Evolutionary conservation across 2,797 vertebrate species (phyloP).

Genomic region (Microcaecilia unicolor): DNA sequence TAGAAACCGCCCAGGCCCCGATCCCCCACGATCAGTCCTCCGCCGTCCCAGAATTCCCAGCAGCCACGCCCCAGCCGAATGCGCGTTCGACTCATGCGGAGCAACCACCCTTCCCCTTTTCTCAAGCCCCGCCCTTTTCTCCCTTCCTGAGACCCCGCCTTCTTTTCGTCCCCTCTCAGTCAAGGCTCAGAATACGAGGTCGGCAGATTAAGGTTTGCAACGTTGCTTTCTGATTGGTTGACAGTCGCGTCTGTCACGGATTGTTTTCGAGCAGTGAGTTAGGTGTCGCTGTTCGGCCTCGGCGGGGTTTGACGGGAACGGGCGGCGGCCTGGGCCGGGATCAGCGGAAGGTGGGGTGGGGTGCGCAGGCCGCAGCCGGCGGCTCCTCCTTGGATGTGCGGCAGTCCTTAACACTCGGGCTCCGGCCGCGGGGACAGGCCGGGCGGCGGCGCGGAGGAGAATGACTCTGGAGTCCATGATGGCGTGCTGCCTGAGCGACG

Average conservation of each 20-base stretch:
- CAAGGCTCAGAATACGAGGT: too few relatives aligned
- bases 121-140: background rate
- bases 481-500: constrained; percentile 98
- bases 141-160: background rate
- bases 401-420: constrained; percentile 9
- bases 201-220: too few relatives aligned
- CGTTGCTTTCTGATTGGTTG: constrained; percentile 37
- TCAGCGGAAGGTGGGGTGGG: constrained; percentile 5
- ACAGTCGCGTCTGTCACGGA: constrained; percentile 16
- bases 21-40: constrained; percentile 17
- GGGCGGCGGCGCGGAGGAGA: constrained; percentile 8
- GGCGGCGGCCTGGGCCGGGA: constrained; percentile 3
- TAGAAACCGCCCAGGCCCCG: background rate
- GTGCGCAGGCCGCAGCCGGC: background rate
- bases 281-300: constrained; percentile 28
- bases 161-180: too few relatives aligned
- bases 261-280: constrained; percentile 26
- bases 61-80: constrained; percentile 20
- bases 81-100: background rate
- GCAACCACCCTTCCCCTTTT: constrained; percentile 14
- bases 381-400: too few relatives aligned
- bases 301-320: constrained; percentile 13
- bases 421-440: constrained; percentile 3
- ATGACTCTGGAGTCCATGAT: constrained; percentile 98
- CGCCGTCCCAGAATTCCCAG: constrained; percentile 45